phyloP scores from a whole-genome alignment of 2,888 invertebrate genomes.

The Troilus luridus region DNA sequence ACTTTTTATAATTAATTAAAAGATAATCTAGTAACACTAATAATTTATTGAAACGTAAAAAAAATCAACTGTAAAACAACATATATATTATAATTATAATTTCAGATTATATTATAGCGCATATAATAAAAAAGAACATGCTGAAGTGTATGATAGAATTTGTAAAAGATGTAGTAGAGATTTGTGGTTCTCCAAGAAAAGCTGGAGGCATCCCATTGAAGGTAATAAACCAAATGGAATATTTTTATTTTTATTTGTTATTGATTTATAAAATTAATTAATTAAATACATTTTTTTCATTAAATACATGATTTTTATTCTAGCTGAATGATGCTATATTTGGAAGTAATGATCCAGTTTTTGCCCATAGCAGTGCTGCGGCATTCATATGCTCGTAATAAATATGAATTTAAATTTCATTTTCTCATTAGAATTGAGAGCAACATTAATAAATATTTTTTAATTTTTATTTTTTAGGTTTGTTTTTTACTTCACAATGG shows the following conservation, averaged over 20 bases:
- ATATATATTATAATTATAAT: constrained; percentile 60
- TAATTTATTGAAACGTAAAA: too few relatives aligned
- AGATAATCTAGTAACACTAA: too few relatives aligned
- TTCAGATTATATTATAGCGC: constrained; percentile 87
- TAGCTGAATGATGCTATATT: constrained; percentile 65
- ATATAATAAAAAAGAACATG: constrained; percentile 79
- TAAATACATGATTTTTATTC: constrained; percentile 27
- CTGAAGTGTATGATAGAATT: constrained; percentile 79
- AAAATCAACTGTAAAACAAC: not conserved
- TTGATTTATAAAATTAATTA: not conserved
- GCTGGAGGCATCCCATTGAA: constrained; percentile 63
- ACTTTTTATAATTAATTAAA: too few relatives aligned
- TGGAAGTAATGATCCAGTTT: constrained; percentile 64
- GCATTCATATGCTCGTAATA: constrained; percentile 66
- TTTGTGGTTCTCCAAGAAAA: constrained; percentile 74
- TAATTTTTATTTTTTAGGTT: constrained; percentile 63
- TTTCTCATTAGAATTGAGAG: not conserved
- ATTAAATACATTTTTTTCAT: not conserved
- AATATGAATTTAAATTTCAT: not conserved
- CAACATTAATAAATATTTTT: not conserved
- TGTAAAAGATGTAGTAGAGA: constrained; percentile 75
- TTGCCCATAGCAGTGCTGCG: constrained; percentile 64
- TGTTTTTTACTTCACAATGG: constrained; percentile 65
- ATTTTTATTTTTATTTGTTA: not conserved
- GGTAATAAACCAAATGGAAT: constrained; percentile 47